Base-by-base conservation (phyloP, 2,797 vertebrate genomes). In the Dipus sagitta region DNA sequence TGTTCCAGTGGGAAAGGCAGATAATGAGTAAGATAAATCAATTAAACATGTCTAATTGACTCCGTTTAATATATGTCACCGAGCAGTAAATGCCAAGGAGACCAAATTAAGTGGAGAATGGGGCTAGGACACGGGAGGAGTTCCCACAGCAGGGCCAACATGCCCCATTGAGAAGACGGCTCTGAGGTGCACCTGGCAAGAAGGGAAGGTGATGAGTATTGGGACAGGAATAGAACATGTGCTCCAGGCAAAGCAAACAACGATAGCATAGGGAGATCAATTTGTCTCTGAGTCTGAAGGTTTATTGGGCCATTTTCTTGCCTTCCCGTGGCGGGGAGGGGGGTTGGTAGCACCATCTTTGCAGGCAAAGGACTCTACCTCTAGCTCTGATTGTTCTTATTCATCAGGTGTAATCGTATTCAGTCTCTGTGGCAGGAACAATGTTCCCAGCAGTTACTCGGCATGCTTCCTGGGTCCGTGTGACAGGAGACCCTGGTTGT, bases 1-100 rank as follows among this genome's bases (percentile, higher is more conserved):
- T n/a, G 68, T 67, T 82, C 92, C 81, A 58, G n/a, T 62, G 62
- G 65, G 74, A 83, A 62, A 88, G 34, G 87, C 18, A 24, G n/a
- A 47, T 81, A 77, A 78, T 65, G 34, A 72, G 38, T 3, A 70
- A 77, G 68, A 87, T 34, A 62, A 67, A 58, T 28, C 70, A 42
- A 47, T 91, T 77, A 87, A 74, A 79, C 47, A 12, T 30, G 17
- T 77, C 34, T 87, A 91, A 94, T 87, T 82, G 93, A 82, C 54
- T 88, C 52, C 17, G 47, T 67, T 23, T 74, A 70, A 72, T 74
- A n/a, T 13, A 68, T 60, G 28, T 74, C 2, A 2, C 14, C 24
- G 65, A 68, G 67, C 70, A 42, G 1, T 68, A 30, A 79, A 32
- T 21, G 15, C 12, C 23, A 11, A 87, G 65, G 71, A 87, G 68